Percentiles rank a stretch among this genome's conserved stretches.
Conservation (phyloP, 2,113 vertebrate species). For the Silurus meridionalis region DNA sequence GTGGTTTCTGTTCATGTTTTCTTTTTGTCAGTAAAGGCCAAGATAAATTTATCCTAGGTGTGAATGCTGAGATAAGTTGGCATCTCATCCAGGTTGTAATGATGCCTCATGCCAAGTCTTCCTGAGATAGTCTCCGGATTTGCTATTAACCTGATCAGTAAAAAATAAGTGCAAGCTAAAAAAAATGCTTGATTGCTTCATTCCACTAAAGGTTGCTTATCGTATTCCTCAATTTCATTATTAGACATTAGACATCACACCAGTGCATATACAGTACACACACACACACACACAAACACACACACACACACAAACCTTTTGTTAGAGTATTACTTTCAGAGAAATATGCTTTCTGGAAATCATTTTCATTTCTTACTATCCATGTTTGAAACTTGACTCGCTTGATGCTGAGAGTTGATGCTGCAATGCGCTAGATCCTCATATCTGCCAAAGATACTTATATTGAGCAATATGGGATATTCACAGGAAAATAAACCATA, state of each 20-base stretch:
- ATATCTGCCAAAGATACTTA: not conserved
- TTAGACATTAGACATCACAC: not conserved
- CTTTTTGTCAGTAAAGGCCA: not conserved
- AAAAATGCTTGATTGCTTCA: not conserved
- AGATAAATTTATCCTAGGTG: not conserved
- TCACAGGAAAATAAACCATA: not conserved
- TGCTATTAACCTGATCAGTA: not conserved
- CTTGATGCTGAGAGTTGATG: not conserved
- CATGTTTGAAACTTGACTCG: constrained; percentile 26
- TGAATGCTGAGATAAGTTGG: not conserved
- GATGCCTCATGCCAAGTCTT: not conserved
- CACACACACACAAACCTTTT: not conserved
- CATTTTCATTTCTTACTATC: constrained; percentile 13
- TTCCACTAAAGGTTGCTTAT: not conserved
- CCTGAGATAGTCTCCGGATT: not conserved
- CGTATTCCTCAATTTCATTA: not conserved
- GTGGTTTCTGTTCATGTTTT: not conserved
- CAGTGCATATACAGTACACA: not conserved
- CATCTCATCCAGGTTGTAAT: not conserved
- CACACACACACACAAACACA: not conserved
- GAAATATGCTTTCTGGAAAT: not conserved
- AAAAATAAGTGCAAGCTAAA: not conserved
- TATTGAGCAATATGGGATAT: not conserved
- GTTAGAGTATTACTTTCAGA: not conserved
- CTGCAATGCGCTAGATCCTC: not conserved